phyloP scores from a whole-genome alignment of 1,140 invertebrate genomes.

The Druon quercuslanigerum region DNA sequence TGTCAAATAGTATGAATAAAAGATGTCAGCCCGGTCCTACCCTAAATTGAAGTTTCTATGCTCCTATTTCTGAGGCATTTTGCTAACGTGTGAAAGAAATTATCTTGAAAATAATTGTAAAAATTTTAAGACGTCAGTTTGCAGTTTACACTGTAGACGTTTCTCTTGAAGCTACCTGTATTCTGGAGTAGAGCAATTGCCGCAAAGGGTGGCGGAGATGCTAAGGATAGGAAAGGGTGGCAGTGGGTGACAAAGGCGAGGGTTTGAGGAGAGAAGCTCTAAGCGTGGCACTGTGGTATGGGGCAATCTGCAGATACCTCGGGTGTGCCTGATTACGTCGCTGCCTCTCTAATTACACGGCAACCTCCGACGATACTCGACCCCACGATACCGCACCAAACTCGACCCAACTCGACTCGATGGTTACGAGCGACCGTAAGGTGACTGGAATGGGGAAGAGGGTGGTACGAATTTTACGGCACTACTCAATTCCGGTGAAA shows the following conservation, averaged over 20 bases:
- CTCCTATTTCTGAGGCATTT: not conserved
- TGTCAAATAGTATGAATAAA: no score
- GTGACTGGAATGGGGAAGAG: constrained; percentile 47
- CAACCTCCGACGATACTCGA: constrained; percentile 61
- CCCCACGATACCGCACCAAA: constrained; percentile 48
- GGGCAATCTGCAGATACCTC: constrained; percentile 64
- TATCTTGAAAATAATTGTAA: no score
- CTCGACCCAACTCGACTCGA: constrained; percentile 45
- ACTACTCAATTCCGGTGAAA: constrained; percentile 52
- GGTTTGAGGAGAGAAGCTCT: constrained; percentile 53
- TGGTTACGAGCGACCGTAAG: constrained; percentile 46
- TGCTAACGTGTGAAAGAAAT: not conserved
- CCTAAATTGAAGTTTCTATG: no score
- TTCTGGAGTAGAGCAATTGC: constrained; percentile 50
- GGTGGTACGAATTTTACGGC: constrained; percentile 51
- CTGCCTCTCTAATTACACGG: constrained; percentile 65
- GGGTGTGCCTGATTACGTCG: constrained; percentile 64
- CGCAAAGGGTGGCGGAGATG: constrained; percentile 37
- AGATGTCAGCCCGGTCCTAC: no score
- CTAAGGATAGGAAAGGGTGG: constrained; percentile 45
- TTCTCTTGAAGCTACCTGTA: constrained; percentile 45
- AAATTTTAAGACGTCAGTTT: no score
- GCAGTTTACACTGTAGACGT: not conserved
- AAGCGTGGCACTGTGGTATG: constrained; percentile 36
- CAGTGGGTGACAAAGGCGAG: constrained; percentile 53